Conservation (phyloP, 2,888 invertebrate species). For the Athalia circularis region DNA sequence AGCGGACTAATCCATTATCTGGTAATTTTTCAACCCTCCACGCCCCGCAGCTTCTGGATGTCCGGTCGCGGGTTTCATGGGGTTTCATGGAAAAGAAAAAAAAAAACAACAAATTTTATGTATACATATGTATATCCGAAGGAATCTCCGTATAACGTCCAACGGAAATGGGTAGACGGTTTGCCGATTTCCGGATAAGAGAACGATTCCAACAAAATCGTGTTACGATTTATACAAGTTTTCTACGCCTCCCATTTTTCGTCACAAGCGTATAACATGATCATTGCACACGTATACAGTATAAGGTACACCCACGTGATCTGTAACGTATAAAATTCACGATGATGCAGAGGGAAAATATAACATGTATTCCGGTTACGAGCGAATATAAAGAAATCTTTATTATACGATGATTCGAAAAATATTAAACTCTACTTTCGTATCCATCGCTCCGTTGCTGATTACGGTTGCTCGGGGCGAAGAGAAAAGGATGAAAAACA, state of each 20-base stretch:
- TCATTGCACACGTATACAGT: neutral
- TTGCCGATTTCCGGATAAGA: slow-evolving; percentile 34
- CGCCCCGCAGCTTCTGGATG: slow-evolving; percentile 24
- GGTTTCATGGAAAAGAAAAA: neutral
- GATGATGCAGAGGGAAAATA: too few relatives aligned
- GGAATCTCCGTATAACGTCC: neutral
- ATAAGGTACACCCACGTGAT: too few relatives aligned
- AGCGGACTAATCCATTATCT: slow-evolving; percentile 56
- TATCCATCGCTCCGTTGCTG: too few relatives aligned
- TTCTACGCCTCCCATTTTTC: neutral
- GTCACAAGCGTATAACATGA: slow-evolving; percentile 6
- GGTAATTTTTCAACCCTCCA: slow-evolving; percentile 54
- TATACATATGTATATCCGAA: slow-evolving; percentile 1
- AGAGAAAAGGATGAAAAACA: neutral
- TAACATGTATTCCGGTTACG: neutral
- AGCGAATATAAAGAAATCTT: slow-evolving; percentile 9
- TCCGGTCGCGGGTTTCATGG: neutral
- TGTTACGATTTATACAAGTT: slow-evolving; percentile 33
- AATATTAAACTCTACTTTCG: too few relatives aligned
- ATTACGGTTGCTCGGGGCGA: too few relatives aligned
- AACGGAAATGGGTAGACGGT: slow-evolving; percentile 35
- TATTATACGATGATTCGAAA: neutral
- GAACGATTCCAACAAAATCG: slow-evolving; percentile 29
- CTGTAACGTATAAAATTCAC: too few relatives aligned
- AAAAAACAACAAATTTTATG: slow-evolving; percentile 25